Conservation (phyloP, 1,140 invertebrate genomes). For the Sitobion miscanthi region DNA sequence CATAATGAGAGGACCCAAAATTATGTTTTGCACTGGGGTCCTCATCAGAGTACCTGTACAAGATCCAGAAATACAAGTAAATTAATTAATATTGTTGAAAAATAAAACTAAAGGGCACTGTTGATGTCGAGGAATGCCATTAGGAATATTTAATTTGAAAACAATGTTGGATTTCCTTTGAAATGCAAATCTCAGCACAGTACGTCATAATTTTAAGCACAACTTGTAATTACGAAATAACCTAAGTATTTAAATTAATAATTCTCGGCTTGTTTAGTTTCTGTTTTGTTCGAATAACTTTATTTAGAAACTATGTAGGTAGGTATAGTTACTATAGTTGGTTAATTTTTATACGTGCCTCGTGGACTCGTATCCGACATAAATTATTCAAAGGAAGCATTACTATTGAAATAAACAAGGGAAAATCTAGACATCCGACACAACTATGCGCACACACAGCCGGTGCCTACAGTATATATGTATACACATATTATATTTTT, state of each 20-base stretch:
- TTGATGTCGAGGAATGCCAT: not conserved
- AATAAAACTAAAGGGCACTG: not conserved
- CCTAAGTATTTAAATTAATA: slow-evolving; percentile 19
- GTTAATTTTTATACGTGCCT: not conserved
- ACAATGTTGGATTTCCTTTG: slow-evolving; percentile 3
- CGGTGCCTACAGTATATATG: not conserved
- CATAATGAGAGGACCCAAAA: no score
- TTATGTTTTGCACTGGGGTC: no score
- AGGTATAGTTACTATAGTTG: not conserved
- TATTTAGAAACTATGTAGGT: not conserved
- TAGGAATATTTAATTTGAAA: not conserved
- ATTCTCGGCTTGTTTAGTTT: not conserved
- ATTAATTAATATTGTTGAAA: not conserved
- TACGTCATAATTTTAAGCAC: not conserved
- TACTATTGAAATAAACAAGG: not conserved
- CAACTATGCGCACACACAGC: not conserved
- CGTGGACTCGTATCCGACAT: not conserved
- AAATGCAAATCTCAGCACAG: not conserved
- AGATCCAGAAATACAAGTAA: no score
- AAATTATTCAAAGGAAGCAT: slow-evolving; percentile 13
- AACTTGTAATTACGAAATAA: not conserved
- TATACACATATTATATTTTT: not conserved
- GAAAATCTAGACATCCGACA: not conserved
- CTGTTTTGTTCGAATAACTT: slow-evolving; percentile 9
- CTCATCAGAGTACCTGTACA: no score